Conservation (phyloP, 2,113 vertebrate genomes). For the Typhlomys cinereus region DNA sequence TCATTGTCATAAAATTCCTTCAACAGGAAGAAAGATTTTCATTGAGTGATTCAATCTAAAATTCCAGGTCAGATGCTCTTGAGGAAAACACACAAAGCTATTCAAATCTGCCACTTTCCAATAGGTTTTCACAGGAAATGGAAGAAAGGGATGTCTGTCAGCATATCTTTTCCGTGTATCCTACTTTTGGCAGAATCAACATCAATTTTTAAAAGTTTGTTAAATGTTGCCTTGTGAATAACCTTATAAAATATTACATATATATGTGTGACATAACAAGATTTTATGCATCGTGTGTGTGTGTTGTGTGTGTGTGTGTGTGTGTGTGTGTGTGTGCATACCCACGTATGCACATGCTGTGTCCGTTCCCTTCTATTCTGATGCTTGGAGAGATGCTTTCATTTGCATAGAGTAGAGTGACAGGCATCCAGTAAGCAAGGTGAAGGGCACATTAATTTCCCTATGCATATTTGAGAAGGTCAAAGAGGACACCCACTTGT, state of each 20-base stretch:
- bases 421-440: slow-evolving; percentile 72
- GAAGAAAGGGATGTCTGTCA: too few species aligned
- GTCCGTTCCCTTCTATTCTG: too few species aligned
- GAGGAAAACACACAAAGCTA: background rate
- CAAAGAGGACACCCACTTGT: slow-evolving; percentile 78
- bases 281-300: too few species aligned
- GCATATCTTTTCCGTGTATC: too few species aligned
- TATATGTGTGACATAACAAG: too few species aligned
- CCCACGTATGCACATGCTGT: too few species aligned
- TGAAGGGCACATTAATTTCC: slow-evolving; percentile 79
- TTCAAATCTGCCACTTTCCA: background rate
- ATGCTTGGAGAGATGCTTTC: slow-evolving; percentile 75
- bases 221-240: too few species aligned
- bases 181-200: too few species aligned
- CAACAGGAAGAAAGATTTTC: background rate
- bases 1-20: slow-evolving; percentile 8
- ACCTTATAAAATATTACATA: too few species aligned
- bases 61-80: background rate
- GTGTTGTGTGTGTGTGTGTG: too few species aligned
- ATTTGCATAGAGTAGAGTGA: slow-evolving; percentile 72
- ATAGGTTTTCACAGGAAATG: slow-evolving; percentile 1
- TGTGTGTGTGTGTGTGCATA: too few species aligned
- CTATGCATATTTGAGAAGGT: slow-evolving; percentile 78
- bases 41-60: slow-evolving; percentile 19
- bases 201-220: too few species aligned